Evolutionary conservation across 2,113 vertebrate species (phyloP), one percentile per base, ranked within the genome.

Genomic region (Epinephelus fuscoguttatus): DNA sequence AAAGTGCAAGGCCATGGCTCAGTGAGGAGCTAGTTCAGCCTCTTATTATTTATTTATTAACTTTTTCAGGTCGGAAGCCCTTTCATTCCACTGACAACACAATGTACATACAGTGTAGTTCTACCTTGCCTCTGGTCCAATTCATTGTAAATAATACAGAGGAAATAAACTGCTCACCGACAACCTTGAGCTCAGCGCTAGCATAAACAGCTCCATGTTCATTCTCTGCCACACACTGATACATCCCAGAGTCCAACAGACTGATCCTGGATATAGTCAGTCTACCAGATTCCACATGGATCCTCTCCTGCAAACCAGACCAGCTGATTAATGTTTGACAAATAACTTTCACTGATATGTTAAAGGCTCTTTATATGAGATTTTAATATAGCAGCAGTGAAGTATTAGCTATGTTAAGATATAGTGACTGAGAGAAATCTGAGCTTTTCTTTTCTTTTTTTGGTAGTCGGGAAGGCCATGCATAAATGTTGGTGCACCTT

Each of bases 191-290:
- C 87, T 98, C 97, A 21, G 97, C 96, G 2, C 94, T 98, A 84
- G 96, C 95, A 84, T 97, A 96, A 78, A 97, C 94, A 0, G 93
- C 91, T 60, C 94, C 94, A 0, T 96, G 91, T 76, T 96, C 94
- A 68, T 97, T 98, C 91, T 97, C 96, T 53, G 97, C 97, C 73
- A 97, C 91, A 18, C 97, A 98, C 79, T 99, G 97, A 93, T 97
- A 98, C 94, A 99, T 93, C 42, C 97, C 97, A 12, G 97, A 97
- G 80, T 98, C 97, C 23, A 93, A 93, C 77, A 96, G 71, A 49
- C 94, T 96, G 70, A 98, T 92, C 91, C 84, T 84, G n/a, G 93
- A 91, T 84, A 98, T 96, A 78, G 88, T 89, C 68, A 98, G 94
- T 69, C 90, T 95, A 18, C 97, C 97, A 19, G 96, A 96, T 82